A percentile compares a stretch with the other conserved stretches of the same genome.
These are phyloP conservation scores for Ditylenchus dipsaci DNA, from an alignment of 1,140 invertebrate genomes.

Conservation along the genomic window DNA sequence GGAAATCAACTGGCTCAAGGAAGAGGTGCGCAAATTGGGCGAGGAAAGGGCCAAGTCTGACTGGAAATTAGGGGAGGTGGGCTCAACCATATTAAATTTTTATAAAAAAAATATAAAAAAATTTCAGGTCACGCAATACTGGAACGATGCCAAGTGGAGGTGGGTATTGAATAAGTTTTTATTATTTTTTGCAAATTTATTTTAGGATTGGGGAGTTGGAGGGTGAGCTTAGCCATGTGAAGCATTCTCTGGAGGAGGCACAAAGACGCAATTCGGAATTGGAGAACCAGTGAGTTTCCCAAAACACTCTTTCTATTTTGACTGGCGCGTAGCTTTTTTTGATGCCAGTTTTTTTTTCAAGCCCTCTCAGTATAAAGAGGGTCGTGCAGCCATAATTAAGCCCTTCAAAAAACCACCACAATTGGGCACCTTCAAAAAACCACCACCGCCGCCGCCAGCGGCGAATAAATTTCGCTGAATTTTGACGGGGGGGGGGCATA, in stretches of 20 bases:
- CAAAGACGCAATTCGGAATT: background rate
- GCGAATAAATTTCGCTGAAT: too few relatives aligned
- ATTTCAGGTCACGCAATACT: slow-evolving; percentile 20
- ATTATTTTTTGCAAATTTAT: background rate
- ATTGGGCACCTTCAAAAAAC: too few relatives aligned
- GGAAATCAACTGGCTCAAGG: slow-evolving; percentile 25
- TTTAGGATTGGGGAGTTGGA: slow-evolving; percentile 36
- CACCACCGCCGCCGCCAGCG: too few relatives aligned
- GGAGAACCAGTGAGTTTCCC: background rate
- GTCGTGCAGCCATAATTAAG: too few relatives aligned
- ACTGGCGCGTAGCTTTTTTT: too few relatives aligned
- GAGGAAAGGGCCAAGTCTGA: slow-evolving; percentile 22
- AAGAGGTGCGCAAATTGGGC: slow-evolving; percentile 12
- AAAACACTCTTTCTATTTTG: too few relatives aligned
- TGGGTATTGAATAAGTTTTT: background rate
- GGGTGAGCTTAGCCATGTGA: background rate
- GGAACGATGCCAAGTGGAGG: slow-evolving; percentile 49
- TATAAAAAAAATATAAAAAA: too few relatives aligned
- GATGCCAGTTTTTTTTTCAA: too few relatives aligned
- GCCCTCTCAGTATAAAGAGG: too few relatives aligned
- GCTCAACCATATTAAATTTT: too few relatives aligned
- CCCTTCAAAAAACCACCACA: too few relatives aligned
- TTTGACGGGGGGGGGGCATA: too few relatives aligned
- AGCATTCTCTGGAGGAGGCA: background rate
- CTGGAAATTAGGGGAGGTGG: slow-evolving; percentile 32